Base-by-base conservation (phyloP, 1,140 invertebrate genomes). In the Trachymyrmex septentrionalis region DNA sequence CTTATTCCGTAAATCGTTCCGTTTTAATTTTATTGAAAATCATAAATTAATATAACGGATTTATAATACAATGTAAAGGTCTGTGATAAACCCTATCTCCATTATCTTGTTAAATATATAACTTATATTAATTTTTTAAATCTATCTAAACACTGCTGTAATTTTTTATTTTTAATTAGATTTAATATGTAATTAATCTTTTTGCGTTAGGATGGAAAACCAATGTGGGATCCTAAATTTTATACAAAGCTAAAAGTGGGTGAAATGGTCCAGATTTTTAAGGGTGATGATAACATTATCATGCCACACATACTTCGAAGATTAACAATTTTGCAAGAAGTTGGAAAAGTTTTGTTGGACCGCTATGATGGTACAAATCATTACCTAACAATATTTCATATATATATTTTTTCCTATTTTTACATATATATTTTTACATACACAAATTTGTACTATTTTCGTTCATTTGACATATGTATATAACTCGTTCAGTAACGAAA, bases 221-320 rank as follows among this genome's bases (percentile, higher is more conserved):
- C 97, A 86, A 97, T 99, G 14, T 97, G 97, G 69, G 97, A 98
- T 94, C 97, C 99, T 9, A 95, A 96, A 63, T 98, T 96, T 94
- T 99, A 98, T 95, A 96, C 99, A 63, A 96, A 96, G 0, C 92
- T 95, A 82, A 16, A 7, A 1, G 95, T 97, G n/a, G n/a, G n/a
- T 21, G 96, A 98, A 48, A 92, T 98, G 55, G 88, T 95, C n/a
- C 91, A 96, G 44, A 96, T 99, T 55, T 97, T 99, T 73, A 96
- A 97, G 86, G 96, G 97, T 0, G 98, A 99, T 92, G 97, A 97
- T 24, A 3, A 63, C 1, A 9, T 6, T 2, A 94, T 92, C 91
- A 95, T 97, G 94, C 98, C 98, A 6, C 92, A 99, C 57, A 92
- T 99, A 2, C 93, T 97, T 30, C 96, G 99, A 93, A 96, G 99